These are phyloP conservation scores for Centropyge bicolor DNA, from an alignment of 2,797 vertebrate species.

Conservation along the genomic window DNA sequence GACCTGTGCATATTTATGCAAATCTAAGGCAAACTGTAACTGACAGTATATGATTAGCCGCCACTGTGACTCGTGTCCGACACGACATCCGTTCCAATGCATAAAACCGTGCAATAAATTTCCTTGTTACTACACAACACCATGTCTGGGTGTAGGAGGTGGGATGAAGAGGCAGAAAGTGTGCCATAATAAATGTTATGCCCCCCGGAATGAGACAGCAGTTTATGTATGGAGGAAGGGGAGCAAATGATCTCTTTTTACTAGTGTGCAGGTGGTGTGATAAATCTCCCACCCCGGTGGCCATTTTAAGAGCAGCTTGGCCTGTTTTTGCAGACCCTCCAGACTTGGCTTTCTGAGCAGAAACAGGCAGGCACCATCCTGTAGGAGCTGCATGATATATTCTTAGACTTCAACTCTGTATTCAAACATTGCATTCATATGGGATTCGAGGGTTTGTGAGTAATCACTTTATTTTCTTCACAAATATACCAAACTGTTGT, in stretches of 20 bases:
- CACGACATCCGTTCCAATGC: slow-evolving; percentile 53
- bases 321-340: slow-evolving; percentile 70
- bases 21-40: slow-evolving; percentile 43
- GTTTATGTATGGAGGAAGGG: slow-evolving; percentile 71
- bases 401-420: slow-evolving; percentile 2
- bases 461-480: neutral
- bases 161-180: slow-evolving; percentile 49
- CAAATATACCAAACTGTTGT: slow-evolving; percentile 2
- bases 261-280: slow-evolving; percentile 76
- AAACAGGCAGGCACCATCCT: slow-evolving; percentile 37
- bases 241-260: slow-evolving; percentile 77
- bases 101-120: slow-evolving; percentile 47
- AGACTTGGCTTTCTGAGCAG: slow-evolving; percentile 48
- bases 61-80: slow-evolving; percentile 34
- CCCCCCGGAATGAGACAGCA: slow-evolving; percentile 55
- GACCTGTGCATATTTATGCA: slow-evolving; percentile 31
- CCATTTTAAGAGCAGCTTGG: slow-evolving; percentile 80
- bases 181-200: slow-evolving; percentile 62
- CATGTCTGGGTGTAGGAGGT: slow-evolving; percentile 7
- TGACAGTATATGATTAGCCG: slow-evolving; percentile 38
- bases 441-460: neutral
- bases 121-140: slow-evolving; percentile 33
- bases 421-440: neutral
- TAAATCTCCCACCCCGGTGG: slow-evolving; percentile 72
- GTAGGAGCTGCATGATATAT: slow-evolving; percentile 3